phyloP scores from a whole-genome alignment of 2,113 vertebrate genomes.

The Oryctolagus cuniculus region mOryCun1.1 NC_091442.1:42921001-42921500 shows the following conservation, averaged over 20 bases:
- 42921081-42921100: not conserved
- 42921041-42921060: not conserved
- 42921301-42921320: not conserved
- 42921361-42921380: not conserved
- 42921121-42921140: not conserved
- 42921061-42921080: not conserved
- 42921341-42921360: not conserved
- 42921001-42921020: not conserved
- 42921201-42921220: conserved; percentile 96
- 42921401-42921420: not conserved
- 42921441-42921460: not conserved
- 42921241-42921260: conserved; percentile 97
- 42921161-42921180: conserved; percentile 99
- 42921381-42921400: not conserved
- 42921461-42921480: not conserved
- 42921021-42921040: not conserved
- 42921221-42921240: conserved; percentile 95
- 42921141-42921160: conserved; percentile 82
- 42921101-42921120: not conserved
- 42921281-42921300: conserved; percentile 89
- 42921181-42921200: conserved; percentile 97
- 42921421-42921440: not conserved
- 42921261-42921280: conserved; percentile 99
- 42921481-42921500: not conserved
- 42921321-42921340: not conserved